Evolutionary conservation across 1,140 invertebrate genomes (phyloP).

Genomic region (Conus ventricosus): DNA sequence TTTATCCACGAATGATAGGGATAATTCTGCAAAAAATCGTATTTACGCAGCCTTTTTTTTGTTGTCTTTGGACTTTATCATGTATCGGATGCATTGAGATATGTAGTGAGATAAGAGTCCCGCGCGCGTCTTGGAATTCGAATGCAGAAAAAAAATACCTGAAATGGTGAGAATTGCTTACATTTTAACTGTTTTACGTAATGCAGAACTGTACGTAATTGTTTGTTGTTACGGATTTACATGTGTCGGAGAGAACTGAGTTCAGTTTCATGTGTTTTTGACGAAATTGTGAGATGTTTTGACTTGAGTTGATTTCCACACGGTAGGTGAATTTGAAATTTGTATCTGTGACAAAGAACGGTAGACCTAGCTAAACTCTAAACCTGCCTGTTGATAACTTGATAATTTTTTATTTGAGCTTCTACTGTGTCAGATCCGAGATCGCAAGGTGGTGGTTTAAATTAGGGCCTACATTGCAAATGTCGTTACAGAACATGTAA

Average conservation of each 20-base stretch:
- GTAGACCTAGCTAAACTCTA: background rate
- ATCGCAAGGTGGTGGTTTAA: no score
- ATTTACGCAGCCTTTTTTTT: background rate
- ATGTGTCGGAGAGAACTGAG: no score
- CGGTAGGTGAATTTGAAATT: background rate
- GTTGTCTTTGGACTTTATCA: background rate
- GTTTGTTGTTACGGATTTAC: no score
- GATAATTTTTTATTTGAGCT: no score
- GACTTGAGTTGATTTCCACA: background rate
- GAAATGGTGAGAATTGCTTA: constrained; percentile 4
- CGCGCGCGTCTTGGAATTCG: background rate
- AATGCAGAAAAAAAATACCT: background rate
- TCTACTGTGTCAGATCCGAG: no score
- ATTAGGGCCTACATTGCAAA: no score
- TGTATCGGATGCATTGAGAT: background rate
- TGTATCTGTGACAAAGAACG: no score
- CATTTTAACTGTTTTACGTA: background rate
- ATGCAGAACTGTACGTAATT: no score
- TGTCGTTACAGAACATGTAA: no score
- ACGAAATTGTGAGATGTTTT: background rate
- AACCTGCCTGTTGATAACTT: no score
- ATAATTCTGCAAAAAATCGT: no score
- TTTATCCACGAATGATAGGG: no score
- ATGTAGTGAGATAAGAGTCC: background rate
- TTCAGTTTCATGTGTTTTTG: background rate